Base-by-base conservation (phyloP, 2,113 vertebrate species). In the Pungitius pungitius region DNA sequence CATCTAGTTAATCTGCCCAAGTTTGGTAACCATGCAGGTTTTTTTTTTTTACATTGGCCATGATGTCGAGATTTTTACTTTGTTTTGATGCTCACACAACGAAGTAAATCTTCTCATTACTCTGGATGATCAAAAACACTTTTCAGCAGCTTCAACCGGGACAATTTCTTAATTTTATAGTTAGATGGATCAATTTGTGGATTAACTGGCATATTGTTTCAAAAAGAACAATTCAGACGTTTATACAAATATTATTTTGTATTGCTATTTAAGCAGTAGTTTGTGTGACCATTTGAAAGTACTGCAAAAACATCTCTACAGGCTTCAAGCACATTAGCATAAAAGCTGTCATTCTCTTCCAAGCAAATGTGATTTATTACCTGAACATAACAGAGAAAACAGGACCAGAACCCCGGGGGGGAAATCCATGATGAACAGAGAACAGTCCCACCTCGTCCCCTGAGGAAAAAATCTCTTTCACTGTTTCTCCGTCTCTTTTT, bases 341-440 rank as follows among this genome's bases (percentile, higher is more conserved):
- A 66, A 33, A 40, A 57, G 15, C 20, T 56, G 6, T 17, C 14
- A 24, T 3, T 65, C 22, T 43, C 1, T 69, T 62, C 5, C 56
- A 63, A 54, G 35, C 12, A 45, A 73, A 77, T 60, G 4, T 10
- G 37, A 70, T 47, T 20, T 0, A 20, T 89, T 89, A 92, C 91
- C 91, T 88, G 88, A 75, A 78, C 56, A 87, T 39, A 87, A 45
- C 0, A 92, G 67, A 24, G 75, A 82, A 24, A 58, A 88, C 26
- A 91, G 70, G 65, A 91, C 69, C 63, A 91, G 51, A 82, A 69
- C 65, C 9, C 15, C 56, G 1, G 43, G 39, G 63, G 77, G 80
- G 57, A 80, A 64, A 66, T 86, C 87, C 92, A 93, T 94, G 87
- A 73, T 85, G 84, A 82, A 20, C 49, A 51, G 51, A 82, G 49